A percentile compares a stretch with the other conserved stretches of the same genome.
These are phyloP conservation scores for Drosophila parabipectinata DNA, from an alignment of 1,140 invertebrate species.

Conservation along the genomic window DNA sequence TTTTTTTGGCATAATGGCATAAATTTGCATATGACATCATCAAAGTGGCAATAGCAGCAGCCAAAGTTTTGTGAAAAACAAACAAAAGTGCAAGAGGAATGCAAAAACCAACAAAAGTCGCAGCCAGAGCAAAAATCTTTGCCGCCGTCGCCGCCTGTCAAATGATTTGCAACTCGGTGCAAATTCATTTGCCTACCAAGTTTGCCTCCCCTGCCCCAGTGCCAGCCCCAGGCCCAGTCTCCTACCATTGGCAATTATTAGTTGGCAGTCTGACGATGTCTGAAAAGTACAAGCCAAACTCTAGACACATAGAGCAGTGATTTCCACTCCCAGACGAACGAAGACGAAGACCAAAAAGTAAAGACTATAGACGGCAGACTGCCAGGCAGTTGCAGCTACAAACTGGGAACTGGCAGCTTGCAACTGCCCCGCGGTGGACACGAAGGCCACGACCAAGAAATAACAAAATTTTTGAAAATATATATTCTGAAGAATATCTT, in stretches of 20 bases:
- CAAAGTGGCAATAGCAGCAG: slow-evolving; percentile 43
- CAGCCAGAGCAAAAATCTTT: slow-evolving; percentile 28
- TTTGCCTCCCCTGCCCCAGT: too few species aligned
- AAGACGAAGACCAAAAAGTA: slow-evolving; percentile 3
- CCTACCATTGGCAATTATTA: slow-evolving; percentile 60
- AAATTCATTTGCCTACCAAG: slow-evolving; percentile 66
- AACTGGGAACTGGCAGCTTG: too few species aligned
- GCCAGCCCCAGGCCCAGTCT: background rate
- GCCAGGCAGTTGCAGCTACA: slow-evolving; percentile 31
- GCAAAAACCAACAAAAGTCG: slow-evolving; percentile 45
- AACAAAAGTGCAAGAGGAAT: slow-evolving; percentile 56
- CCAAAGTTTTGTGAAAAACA: slow-evolving; percentile 60
- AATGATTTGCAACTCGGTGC: slow-evolving; percentile 80
- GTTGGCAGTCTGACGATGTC: slow-evolving; percentile 58
- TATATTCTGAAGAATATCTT: background rate
- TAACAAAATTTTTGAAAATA: background rate
- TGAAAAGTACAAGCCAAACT: slow-evolving; percentile 29
- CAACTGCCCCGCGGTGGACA: slow-evolving; percentile 55
- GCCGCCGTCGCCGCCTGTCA: slow-evolving; percentile 56
- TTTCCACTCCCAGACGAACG: slow-evolving; percentile 54
- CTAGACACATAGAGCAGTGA: slow-evolving; percentile 49
- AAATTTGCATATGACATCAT: slow-evolving; percentile 78
- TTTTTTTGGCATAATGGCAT: slow-evolving; percentile 6
- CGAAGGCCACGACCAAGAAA: slow-evolving; percentile 54
- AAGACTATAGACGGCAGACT: slow-evolving; percentile 11